These are phyloP conservation scores for Anguilla rostrata DNA, from an alignment of 2,113 vertebrate genomes.

Conservation along the genomic window DNA sequence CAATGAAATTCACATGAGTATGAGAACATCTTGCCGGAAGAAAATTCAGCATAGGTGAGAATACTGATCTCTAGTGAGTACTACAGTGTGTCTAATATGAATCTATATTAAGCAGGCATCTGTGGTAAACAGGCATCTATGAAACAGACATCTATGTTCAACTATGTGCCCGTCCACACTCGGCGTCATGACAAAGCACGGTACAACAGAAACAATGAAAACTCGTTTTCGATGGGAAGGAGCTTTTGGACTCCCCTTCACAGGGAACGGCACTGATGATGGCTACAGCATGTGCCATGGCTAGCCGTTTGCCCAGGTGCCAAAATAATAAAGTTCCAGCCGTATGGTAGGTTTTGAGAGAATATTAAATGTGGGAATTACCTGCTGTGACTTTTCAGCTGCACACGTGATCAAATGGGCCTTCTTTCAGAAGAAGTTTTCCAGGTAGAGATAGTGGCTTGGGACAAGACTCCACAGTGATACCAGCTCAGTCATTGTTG, in stretches of 20 bases:
- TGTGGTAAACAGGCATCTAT: too few relatives aligned
- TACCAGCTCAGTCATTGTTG: constrained; percentile 68
- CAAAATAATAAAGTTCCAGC: constrained; percentile 71
- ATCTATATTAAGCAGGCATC: too few relatives aligned
- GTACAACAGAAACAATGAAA: neutral
- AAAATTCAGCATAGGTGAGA: too few relatives aligned
- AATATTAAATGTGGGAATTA: constrained; percentile 74
- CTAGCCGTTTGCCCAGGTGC: constrained; percentile 66
- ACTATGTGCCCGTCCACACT: neutral
- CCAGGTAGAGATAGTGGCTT: constrained; percentile 67
- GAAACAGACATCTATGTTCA: too few relatives aligned
- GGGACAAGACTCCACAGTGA: constrained; percentile 59
- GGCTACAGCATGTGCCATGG: constrained; percentile 61
- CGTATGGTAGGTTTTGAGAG: constrained; percentile 70
- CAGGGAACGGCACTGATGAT: constrained; percentile 60
- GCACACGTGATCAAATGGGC: constrained; percentile 66
- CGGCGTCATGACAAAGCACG: too few relatives aligned
- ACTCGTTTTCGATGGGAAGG: neutral
- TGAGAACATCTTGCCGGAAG: too few relatives aligned
- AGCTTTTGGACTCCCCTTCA: constrained; percentile 59
- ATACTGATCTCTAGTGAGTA: too few relatives aligned
- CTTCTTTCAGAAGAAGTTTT: constrained; percentile 62
- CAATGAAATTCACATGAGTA: too few relatives aligned
- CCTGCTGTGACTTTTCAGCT: constrained; percentile 65
- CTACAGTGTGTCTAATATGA: too few relatives aligned